Evolutionary conservation across 2,113 vertebrate genomes (phyloP).

Genomic region (Ovis canadensis): DNA sequence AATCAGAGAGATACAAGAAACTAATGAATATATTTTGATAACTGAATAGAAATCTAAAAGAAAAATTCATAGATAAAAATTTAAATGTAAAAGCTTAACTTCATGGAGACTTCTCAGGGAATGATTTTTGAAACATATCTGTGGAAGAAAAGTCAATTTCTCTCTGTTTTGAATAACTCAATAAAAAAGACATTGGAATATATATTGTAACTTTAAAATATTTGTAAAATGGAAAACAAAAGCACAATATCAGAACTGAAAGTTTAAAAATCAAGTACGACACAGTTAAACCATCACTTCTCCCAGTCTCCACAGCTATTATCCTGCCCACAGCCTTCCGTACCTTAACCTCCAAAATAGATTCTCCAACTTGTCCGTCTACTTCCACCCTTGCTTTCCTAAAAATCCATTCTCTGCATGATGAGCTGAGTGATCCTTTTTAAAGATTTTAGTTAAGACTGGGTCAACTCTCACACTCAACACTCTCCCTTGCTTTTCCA

Average conservation of each 20-base stretch:
- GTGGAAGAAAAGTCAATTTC: neutral
- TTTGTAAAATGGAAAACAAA: neutral
- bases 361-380: neutral
- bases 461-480: neutral
- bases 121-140: neutral
- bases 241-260: neutral
- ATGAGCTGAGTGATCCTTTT: neutral
- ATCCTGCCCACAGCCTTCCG: neutral
- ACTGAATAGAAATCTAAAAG: neutral
- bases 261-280: neutral
- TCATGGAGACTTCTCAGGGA: neutral
- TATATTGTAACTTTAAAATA: neutral
- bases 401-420: neutral
- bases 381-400: neutral
- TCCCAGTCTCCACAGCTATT: neutral
- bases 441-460: neutral
- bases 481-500: neutral
- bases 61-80: neutral
- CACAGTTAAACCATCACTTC: neutral
- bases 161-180: neutral
- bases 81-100: neutral
- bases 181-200: neutral
- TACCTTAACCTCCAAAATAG: neutral
- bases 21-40: neutral
- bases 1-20: neutral